These are phyloP conservation scores for Lamprotornis superbus DNA, from an alignment of 2,113 vertebrate genomes.

Conservation along the genomic window DNA sequence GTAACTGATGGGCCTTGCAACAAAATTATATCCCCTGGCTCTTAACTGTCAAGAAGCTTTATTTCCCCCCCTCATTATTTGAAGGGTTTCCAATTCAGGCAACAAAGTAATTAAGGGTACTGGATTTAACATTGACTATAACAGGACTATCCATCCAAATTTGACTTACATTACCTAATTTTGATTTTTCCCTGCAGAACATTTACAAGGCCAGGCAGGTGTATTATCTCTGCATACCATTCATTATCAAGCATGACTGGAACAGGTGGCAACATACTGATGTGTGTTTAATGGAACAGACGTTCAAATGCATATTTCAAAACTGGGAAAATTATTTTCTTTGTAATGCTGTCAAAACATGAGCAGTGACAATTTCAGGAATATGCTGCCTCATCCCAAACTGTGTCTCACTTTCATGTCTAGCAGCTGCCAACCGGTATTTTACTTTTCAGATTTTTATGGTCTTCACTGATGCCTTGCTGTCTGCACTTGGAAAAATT, in stretches of 20 bases:
- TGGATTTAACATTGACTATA: slow-evolving; percentile 38
- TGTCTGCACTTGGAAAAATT: background rate
- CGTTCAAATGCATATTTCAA: slow-evolving; percentile 42
- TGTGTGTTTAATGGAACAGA: slow-evolving; percentile 63
- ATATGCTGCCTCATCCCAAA: background rate
- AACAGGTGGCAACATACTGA: slow-evolving; percentile 55
- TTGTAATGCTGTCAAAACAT: slow-evolving; percentile 40
- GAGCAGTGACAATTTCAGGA: slow-evolving; percentile 30
- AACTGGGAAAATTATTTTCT: slow-evolving; percentile 47
- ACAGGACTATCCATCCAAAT: slow-evolving; percentile 45
- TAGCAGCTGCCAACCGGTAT: background rate
- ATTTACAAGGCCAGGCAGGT: slow-evolving; percentile 42
- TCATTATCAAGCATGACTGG: slow-evolving; percentile 59
- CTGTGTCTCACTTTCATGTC: background rate
- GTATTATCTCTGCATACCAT: slow-evolving; percentile 23
- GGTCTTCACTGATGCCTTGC: background rate
- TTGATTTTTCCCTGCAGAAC: slow-evolving; percentile 42
- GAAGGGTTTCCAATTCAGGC: slow-evolving; percentile 40
- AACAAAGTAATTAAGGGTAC: slow-evolving; percentile 58
- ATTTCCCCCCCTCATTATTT: background rate
- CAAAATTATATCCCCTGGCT: slow-evolving; percentile 22
- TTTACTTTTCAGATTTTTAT: background rate
- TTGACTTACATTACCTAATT: slow-evolving; percentile 43
- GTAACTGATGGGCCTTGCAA: slow-evolving; percentile 16
- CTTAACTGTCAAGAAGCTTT: slow-evolving; percentile 11